phyloP scores from a whole-genome alignment of 2,797 vertebrate species.

The Borostomias antarcticus region DNA sequence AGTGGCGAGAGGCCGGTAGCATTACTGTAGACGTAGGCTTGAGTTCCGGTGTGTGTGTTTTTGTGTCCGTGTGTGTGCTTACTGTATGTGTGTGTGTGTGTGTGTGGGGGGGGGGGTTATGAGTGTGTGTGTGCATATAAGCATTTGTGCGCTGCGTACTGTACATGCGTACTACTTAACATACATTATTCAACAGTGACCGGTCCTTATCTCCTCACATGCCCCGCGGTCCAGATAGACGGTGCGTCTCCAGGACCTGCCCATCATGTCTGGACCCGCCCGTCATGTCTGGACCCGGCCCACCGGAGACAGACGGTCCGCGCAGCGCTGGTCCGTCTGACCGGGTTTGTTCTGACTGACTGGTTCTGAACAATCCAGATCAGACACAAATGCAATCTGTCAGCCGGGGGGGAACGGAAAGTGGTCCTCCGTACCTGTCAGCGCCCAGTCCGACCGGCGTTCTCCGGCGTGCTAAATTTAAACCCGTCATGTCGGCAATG shows the following conservation, averaged over 20 bases:
- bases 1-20: too few relatives aligned
- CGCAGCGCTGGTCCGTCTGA: constrained; percentile 52
- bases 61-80: neutral
- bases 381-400: constrained; percentile 50
- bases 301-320: constrained; percentile 17
- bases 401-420: constrained; percentile 53
- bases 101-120: too few relatives aligned
- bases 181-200: neutral
- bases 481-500: constrained; percentile 60
- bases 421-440: constrained; percentile 51
- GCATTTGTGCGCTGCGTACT: constrained; percentile 5
- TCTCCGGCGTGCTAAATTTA: constrained; percentile 68
- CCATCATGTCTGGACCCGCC: constrained; percentile 1
- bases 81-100: constrained; percentile 3
- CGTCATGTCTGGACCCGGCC: constrained; percentile 31
- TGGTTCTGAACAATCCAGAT: constrained; percentile 41
- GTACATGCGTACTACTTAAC: neutral
- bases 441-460: neutral
- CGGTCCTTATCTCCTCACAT: neutral
- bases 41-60: neutral
- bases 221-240: constrained; percentile 24
- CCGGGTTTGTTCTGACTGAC: constrained; percentile 67
- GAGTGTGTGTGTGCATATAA: constrained; percentile 19
- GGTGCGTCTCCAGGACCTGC: too few relatives aligned
- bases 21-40: neutral